Evolutionary conservation across 1,140 invertebrate genomes (phyloP).

Genomic region (Odontomachus brunneus): DNA sequence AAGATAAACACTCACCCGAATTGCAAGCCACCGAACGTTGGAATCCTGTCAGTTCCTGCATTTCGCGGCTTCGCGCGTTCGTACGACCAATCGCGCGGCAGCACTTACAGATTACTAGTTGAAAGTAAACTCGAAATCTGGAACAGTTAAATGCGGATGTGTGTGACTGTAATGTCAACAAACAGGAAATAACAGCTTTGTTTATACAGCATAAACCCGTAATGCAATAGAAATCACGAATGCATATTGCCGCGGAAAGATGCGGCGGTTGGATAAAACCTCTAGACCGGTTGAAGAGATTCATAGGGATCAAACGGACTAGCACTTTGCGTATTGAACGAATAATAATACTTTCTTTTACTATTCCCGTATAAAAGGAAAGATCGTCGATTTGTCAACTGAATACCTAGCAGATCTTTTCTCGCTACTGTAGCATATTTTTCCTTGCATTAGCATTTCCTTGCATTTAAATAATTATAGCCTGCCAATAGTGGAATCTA

Average conservation of each 20-base stretch:
- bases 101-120: slow-evolving; percentile 85
- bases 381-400: background rate
- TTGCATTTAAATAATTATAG: no score
- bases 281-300: no score
- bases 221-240: background rate
- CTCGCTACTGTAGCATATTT: background rate
- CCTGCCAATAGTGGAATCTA: no score
- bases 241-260: background rate
- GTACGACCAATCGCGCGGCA: slow-evolving; percentile 71
- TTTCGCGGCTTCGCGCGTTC: slow-evolving; percentile 61
- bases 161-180: background rate
- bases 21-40: slow-evolving; percentile 69
- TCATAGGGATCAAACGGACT: background rate
- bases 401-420: background rate
- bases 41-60: slow-evolving; percentile 69
- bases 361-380: background rate
- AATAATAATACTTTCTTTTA: background rate
- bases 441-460: no score
- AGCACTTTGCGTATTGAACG: background rate
- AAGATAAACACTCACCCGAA: slow-evolving; percentile 71
- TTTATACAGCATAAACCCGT: background rate
- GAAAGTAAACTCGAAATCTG: slow-evolving; percentile 87
- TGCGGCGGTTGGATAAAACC: no score
- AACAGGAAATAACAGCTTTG: background rate
- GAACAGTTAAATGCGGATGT: slow-evolving; percentile 35